Evolutionary conservation across 2,888 invertebrate genomes (phyloP).

Genomic region (Diarsia dahlii): DNA sequence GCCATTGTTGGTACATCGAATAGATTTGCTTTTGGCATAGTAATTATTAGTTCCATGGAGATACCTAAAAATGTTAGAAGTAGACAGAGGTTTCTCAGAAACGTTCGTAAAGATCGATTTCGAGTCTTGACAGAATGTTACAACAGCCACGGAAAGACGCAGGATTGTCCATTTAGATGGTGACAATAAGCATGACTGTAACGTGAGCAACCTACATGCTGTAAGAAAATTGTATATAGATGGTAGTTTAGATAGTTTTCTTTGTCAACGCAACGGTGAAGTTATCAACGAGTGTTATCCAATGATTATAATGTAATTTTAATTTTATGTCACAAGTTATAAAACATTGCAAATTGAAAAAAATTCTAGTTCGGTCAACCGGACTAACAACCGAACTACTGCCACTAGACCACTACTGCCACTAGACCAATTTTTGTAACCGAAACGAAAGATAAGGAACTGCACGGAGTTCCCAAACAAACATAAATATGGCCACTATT

Average conservation of each 20-base stretch:
- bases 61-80: background rate
- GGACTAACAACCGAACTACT: no score
- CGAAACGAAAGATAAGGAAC: constrained; percentile 31
- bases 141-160: background rate
- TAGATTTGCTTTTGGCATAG: background rate
- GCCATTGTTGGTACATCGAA: background rate
- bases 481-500: constrained; percentile 44
- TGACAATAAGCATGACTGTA: constrained; percentile 19
- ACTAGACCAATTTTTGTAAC: constrained; percentile 11
- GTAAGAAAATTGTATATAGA: constrained; percentile 25
- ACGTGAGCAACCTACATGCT: constrained; percentile 18
- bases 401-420: no score
- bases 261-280: constrained; percentile 25
- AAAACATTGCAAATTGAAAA: background rate
- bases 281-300: constrained; percentile 36
- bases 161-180: background rate
- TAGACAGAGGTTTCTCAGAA: background rate
- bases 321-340: constrained; percentile 19
- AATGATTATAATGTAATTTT: constrained; percentile 32
- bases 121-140: background rate
- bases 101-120: background rate
- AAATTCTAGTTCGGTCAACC: no score
- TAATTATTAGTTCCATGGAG: background rate
- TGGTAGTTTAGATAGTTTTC: constrained; percentile 44
- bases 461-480: constrained; percentile 59